phyloP scores from a whole-genome alignment of 1,140 invertebrate genomes.

The Paraescarpia echinospica region DNA sequence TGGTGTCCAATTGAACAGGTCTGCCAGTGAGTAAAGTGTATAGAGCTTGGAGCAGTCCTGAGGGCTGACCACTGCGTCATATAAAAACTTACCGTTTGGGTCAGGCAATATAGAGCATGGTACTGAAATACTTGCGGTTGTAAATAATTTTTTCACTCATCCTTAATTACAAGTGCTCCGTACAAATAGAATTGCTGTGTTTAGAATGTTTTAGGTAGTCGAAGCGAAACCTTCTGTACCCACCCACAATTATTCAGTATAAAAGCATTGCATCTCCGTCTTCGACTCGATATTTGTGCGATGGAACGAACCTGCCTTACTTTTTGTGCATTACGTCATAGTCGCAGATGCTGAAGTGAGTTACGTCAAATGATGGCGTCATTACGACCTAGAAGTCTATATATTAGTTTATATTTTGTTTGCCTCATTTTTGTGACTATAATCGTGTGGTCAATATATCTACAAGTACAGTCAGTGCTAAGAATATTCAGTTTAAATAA shows the following conservation, averaged over 20 bases:
- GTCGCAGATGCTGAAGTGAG: background rate
- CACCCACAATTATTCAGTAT: background rate
- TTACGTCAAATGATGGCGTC: background rate
- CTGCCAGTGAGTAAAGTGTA: too few relatives aligned
- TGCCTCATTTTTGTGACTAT: background rate
- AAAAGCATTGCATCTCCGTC: background rate
- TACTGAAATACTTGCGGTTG: background rate
- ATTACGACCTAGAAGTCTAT: background rate
- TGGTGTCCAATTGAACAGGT: too few relatives aligned
- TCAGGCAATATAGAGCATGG: too few relatives aligned
- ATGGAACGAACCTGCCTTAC: background rate
- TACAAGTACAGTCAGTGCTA: too few relatives aligned
- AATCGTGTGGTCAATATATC: too few relatives aligned
- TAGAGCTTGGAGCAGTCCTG: too few relatives aligned
- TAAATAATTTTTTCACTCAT: background rate
- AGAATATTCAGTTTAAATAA: too few relatives aligned
- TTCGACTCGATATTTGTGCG: background rate
- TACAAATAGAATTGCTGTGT: background rate
- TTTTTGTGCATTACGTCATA: background rate
- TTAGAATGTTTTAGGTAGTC: background rate
- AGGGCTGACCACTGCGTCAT: too few relatives aligned
- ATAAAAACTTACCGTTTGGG: too few relatives aligned
- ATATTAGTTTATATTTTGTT: background rate
- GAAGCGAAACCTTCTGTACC: background rate
- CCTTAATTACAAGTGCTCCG: background rate